Conservation (phyloP, 2,888 invertebrate genomes). For the Gnatocerus cornutus region DNA sequence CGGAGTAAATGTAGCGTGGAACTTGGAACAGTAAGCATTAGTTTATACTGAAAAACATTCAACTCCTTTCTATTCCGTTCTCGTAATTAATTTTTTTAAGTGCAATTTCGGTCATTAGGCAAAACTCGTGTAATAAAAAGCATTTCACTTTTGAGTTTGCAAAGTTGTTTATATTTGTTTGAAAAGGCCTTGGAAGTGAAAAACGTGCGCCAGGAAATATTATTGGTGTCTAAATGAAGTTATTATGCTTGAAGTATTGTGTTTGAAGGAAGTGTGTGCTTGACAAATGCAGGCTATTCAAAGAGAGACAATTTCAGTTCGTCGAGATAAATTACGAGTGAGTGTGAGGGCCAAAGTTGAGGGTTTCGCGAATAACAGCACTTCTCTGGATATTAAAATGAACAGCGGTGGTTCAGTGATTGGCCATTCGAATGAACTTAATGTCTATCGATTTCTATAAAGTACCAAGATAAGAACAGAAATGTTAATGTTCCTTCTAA, state of each 20-base stretch:
- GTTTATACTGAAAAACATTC: constrained; percentile 10
- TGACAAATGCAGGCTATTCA: constrained; percentile 24
- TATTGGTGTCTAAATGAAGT: constrained; percentile 20
- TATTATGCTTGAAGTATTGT: constrained; percentile 20
- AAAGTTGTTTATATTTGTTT: constrained; percentile 11
- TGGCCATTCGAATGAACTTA: constrained; percentile 53
- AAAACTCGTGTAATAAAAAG: constrained; percentile 14
- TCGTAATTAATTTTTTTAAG: constrained; percentile 7
- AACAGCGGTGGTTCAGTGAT: constrained; percentile 48
- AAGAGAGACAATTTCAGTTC: constrained; percentile 18
- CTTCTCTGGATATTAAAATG: constrained; percentile 48
- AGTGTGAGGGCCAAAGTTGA: constrained; percentile 22
- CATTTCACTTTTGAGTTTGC: not conserved
- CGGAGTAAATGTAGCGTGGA: constrained; percentile 15
- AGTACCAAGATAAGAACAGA: constrained; percentile 51
- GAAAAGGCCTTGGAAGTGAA: constrained; percentile 4
- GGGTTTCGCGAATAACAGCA: constrained; percentile 29
- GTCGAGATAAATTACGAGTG: constrained; percentile 22
- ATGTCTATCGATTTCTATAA: constrained; percentile 54
- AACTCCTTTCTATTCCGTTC: constrained; percentile 16
- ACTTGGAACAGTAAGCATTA: constrained; percentile 5
- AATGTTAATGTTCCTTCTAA: constrained; percentile 54
- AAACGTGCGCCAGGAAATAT: constrained; percentile 8
- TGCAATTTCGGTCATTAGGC: constrained; percentile 8
- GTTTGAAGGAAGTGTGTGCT: constrained; percentile 28